These are phyloP conservation scores for Chelonus insularis DNA, from an alignment of 1,140 invertebrate species.

Conservation along the genomic window DNA sequence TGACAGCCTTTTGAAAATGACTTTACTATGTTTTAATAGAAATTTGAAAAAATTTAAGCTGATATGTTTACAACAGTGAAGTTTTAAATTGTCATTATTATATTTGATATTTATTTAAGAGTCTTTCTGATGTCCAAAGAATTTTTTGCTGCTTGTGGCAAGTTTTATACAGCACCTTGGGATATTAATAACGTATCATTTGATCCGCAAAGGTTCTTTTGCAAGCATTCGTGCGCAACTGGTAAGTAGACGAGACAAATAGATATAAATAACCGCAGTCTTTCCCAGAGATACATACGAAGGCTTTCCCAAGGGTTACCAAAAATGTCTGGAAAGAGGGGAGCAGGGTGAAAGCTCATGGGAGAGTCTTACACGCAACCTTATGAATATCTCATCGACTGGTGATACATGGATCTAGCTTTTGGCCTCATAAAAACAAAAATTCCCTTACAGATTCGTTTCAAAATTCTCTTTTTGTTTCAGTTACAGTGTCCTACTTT, in stretches of 20 bases:
- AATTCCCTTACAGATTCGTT: too few relatives aligned
- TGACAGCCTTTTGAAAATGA: too few relatives aligned
- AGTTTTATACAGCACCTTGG: not conserved
- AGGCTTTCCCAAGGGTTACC: constrained; percentile 24
- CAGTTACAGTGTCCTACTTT: too few relatives aligned
- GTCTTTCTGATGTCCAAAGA: not conserved
- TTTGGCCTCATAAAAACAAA: not conserved
- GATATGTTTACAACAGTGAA: too few relatives aligned
- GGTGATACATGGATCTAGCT: not conserved
- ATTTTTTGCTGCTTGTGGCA: not conserved
- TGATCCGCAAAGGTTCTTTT: constrained; percentile 6
- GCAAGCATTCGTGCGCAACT: not conserved
- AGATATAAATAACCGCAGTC: constrained; percentile 31
- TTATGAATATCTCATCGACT: constrained; percentile 37
- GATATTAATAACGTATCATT: constrained; percentile 9
- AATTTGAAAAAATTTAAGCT: too few relatives aligned
- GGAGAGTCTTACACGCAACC: constrained; percentile 6
- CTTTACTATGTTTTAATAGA: too few relatives aligned
- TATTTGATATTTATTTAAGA: too few relatives aligned
- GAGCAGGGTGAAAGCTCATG: not conserved
- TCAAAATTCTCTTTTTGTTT: too few relatives aligned
- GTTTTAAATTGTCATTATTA: too few relatives aligned
- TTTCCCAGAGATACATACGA: not conserved
- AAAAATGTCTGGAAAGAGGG: not conserved
- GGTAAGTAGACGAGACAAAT: constrained; percentile 13